phyloP scores from a whole-genome alignment of 2,113 vertebrate species.

The Campylomormyrus numenius region DNA sequence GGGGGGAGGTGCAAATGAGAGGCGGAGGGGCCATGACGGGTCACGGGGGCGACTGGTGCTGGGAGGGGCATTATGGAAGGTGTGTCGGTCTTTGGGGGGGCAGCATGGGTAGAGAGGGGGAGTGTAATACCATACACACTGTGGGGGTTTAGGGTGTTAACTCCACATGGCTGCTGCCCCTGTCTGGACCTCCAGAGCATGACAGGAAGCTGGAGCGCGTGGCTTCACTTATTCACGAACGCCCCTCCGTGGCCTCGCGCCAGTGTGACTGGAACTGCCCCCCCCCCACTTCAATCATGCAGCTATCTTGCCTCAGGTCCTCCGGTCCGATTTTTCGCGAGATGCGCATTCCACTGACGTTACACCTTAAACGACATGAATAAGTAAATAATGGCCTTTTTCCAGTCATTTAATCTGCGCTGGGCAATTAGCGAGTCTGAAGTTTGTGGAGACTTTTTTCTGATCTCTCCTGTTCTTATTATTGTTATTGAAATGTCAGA shows the following conservation, averaged over 20 bases:
- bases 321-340: conserved; percentile 35
- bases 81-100: neutral
- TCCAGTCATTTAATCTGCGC: conserved; percentile 61
- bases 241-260: neutral
- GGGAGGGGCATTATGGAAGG: conserved; percentile 1
- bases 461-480: conserved; percentile 50
- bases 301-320: conserved; percentile 3
- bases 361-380: conserved; percentile 50
- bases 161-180: neutral
- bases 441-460: conserved; percentile 57
- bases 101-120: neutral
- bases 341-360: conserved; percentile 32
- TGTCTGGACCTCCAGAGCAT: neutral
- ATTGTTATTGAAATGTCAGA: conserved; percentile 89
- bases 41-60: conserved; percentile 24
- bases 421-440: conserved; percentile 64
- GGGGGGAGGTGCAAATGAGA: conserved; percentile 38
- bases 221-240: neutral
- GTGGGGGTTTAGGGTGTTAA: neutral
- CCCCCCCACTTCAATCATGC: neutral
- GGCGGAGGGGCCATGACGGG: conserved; percentile 37
- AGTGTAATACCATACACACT: neutral
- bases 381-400: conserved; percentile 60
- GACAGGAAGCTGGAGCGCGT: neutral
- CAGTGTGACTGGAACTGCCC: conserved; percentile 20